Percentiles rank a stretch among this genome's conserved stretches.
These are phyloP conservation scores for Ips nitidus DNA, from an alignment of 1,140 invertebrate species.

Conservation along the genomic window DNA sequence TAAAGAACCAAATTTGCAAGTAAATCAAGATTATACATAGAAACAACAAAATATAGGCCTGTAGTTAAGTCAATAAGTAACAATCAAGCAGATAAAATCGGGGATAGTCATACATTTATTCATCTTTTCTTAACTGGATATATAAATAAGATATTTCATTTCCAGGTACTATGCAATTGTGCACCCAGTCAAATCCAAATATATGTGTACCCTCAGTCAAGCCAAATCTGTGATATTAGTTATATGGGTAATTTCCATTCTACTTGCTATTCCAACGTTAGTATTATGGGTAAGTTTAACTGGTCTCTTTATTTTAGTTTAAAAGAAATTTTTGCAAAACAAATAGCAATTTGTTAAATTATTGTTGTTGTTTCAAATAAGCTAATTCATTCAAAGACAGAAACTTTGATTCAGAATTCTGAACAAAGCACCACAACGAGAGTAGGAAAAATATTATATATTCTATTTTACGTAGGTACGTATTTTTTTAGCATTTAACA, in stretches of 20 bases:
- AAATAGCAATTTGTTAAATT: background rate
- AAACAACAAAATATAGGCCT: too few species aligned
- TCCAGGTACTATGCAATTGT: conserved; percentile 76
- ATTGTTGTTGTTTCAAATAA: background rate
- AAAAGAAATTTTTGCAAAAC: background rate
- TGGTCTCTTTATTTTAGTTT: too few species aligned
- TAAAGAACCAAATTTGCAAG: too few species aligned
- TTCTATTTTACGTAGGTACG: too few species aligned
- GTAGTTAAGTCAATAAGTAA: too few species aligned
- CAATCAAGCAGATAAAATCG: too few species aligned
- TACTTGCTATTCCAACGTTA: conserved; percentile 62
- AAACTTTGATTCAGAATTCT: background rate
- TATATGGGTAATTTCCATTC: conserved; percentile 65
- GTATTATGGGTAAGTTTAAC: conserved; percentile 58
- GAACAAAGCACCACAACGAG: background rate
- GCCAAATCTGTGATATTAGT: conserved; percentile 64
- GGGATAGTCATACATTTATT: too few species aligned
- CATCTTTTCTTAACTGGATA: too few species aligned
- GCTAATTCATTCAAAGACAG: background rate
- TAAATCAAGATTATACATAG: too few species aligned
- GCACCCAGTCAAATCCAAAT: conserved; percentile 74
- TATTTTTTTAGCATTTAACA: conserved; percentile 56
- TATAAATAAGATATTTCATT: conserved; percentile 26
- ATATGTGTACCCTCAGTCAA: conserved; percentile 70
- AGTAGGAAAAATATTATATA: background rate